Evolutionary conservation across 37 sponge, comb jelly and placozoan species (phyloP).

Genomic region (Agelas oroides): DNA sequence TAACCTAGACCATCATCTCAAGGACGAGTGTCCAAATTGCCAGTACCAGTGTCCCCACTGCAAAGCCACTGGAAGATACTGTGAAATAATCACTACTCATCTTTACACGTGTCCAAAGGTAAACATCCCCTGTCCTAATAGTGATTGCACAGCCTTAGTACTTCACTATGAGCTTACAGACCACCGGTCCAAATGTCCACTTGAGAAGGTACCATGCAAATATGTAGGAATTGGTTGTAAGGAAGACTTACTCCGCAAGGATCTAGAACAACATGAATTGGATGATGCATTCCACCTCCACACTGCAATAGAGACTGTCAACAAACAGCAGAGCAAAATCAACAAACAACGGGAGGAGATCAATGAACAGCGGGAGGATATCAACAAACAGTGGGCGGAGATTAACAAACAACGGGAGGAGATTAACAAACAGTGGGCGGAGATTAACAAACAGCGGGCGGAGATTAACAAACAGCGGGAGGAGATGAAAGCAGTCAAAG

Average conservation of each 20-base stretch:
- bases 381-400: no score
- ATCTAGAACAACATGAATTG: constrained; percentile 20
- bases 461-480: no score
- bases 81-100: constrained; percentile 23
- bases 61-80: constrained; percentile 22
- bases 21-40: constrained; percentile 16
- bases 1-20: constrained; percentile 16
- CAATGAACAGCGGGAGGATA: no score
- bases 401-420: no score
- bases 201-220: constrained; percentile 30
- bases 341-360: no score
- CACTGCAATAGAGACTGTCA: not conserved
- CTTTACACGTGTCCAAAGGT: constrained; percentile 18
- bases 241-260: not conserved
- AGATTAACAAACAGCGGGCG: no score
- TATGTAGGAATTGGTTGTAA: constrained; percentile 31
- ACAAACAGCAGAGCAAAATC: not conserved
- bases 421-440: no score
- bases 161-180: not conserved
- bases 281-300: constrained; percentile 3
- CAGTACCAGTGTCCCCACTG: constrained; percentile 54
- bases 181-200: constrained; percentile 4
- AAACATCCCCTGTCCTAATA: constrained; percentile 24
- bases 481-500: no score
- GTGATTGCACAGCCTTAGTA: not conserved